Percentiles rank a stretch among this genome's conserved stretches.
Evolutionary conservation across 2,797 vertebrate species (phyloP).

Genomic region (Chlorospingus semifuscus): DNA sequence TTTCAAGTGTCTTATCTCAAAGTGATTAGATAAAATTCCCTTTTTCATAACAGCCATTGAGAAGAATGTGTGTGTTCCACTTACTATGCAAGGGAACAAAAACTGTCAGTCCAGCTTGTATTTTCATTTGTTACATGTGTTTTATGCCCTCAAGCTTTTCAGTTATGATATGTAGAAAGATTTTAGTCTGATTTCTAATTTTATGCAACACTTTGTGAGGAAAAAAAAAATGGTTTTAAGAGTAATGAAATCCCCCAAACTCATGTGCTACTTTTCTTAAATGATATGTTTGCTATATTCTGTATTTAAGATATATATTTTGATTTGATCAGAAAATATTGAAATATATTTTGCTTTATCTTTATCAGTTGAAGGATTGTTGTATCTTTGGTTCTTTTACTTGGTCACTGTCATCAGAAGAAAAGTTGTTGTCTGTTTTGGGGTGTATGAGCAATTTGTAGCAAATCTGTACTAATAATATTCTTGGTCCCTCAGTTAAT

Average conservation of each 20-base stretch:
- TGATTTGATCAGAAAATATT: background rate
- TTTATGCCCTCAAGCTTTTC: background rate
- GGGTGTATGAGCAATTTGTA: background rate
- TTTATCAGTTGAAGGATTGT: background rate
- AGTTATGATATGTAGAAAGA: background rate
- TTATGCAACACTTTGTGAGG: background rate
- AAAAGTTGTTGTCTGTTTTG: background rate
- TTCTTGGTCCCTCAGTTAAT: background rate
- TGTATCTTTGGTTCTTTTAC: background rate
- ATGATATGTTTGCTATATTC: background rate
- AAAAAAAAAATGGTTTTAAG: background rate
- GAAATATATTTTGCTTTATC: background rate
- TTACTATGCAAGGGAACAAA: background rate
- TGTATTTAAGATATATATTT: background rate
- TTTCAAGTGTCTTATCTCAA: background rate
- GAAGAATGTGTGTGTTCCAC: background rate
- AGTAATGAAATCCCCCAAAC: rapidly evolving
- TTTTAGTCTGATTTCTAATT: background rate
- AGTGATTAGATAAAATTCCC: background rate
- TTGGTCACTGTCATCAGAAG: background rate
- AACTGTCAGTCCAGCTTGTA: background rate
- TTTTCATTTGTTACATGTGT: background rate
- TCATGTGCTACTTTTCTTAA: background rate
- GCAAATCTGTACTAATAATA: background rate
- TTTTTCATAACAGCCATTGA: background rate